Conservation (phyloP, 2,113 vertebrate species). For the Microcebus lehilahytsara region DNA sequence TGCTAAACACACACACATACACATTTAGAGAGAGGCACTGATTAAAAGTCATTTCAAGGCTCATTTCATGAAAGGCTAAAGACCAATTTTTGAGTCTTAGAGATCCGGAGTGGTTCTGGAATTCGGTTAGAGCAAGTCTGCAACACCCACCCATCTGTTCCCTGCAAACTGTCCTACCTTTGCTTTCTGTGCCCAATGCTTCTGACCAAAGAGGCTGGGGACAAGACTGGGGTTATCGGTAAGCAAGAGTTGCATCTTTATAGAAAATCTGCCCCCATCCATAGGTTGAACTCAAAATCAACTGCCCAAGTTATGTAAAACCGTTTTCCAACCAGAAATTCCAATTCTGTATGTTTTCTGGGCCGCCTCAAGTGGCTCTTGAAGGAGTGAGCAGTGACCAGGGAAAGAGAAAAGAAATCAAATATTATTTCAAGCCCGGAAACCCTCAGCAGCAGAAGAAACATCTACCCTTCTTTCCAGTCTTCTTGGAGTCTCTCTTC, state of each 20-base stretch:
- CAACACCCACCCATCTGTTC: constrained; percentile 59
- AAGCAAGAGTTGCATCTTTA: not conserved
- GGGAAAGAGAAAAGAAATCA: constrained; percentile 44
- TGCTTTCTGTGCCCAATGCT: not conserved
- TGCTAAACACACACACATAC: not conserved
- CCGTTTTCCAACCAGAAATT: not conserved
- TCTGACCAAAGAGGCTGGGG: not conserved
- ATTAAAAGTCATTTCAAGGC: constrained; percentile 47
- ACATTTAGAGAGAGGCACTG: not conserved
- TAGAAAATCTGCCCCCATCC: not conserved
- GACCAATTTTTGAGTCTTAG: constrained; percentile 27
- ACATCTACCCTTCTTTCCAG: not conserved
- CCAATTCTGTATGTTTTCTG: constrained; percentile 26
- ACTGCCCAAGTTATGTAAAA: not conserved
- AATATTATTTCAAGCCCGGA: not conserved
- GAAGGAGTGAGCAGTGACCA: constrained; percentile 3
- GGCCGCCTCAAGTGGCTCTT: constrained; percentile 28
- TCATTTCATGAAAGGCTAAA: constrained; percentile 38
- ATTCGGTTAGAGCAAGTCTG: not conserved
- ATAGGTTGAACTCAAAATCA: constrained; percentile 4
- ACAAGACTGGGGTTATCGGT: not conserved
- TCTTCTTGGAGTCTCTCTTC: not conserved
- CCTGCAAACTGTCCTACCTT: constrained; percentile 12
- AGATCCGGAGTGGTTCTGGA: constrained; percentile 32
- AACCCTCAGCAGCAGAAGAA: constrained; percentile 7